phyloP scores from a whole-genome alignment of 2,888 invertebrate species.

The Epirrhoe alternata region DNA sequence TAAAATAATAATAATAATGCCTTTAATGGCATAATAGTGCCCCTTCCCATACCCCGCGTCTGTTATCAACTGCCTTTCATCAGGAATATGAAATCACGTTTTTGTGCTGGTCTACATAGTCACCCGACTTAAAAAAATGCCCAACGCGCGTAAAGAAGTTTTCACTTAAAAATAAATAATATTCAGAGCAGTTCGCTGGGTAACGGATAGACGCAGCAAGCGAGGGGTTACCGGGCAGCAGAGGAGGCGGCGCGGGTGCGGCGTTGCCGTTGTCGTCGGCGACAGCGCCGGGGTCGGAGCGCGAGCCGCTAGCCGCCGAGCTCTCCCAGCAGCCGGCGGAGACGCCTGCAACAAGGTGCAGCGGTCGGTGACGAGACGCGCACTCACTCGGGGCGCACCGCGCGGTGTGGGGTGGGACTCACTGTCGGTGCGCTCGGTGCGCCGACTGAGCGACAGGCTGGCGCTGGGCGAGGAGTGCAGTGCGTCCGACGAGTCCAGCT shows the following conservation, averaged over 20 bases:
- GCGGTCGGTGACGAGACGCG: too few relatives aligned
- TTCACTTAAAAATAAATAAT: too few relatives aligned
- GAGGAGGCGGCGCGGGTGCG: constrained; percentile 34
- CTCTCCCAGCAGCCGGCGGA: constrained; percentile 54
- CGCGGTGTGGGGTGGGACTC: constrained; percentile 18
- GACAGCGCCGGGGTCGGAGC: constrained; percentile 52
- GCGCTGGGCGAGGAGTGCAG: constrained; percentile 61
- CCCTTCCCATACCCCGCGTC: too few relatives aligned
- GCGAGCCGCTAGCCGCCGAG: constrained; percentile 53
- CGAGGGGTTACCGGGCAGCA: constrained; percentile 31
- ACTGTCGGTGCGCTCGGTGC: constrained; percentile 54
- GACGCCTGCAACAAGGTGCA: constrained; percentile 36
- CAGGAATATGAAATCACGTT: too few relatives aligned
- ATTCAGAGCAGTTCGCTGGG: too few relatives aligned
- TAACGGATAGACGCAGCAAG: not conserved
- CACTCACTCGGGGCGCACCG: not conserved
- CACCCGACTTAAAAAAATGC: too few relatives aligned
- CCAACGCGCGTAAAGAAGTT: too few relatives aligned
- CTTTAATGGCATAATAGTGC: too few relatives aligned
- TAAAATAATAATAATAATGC: too few relatives aligned
- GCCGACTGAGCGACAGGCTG: constrained; percentile 52
- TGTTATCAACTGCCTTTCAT: too few relatives aligned
- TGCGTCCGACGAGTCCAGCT: constrained; percentile 62
- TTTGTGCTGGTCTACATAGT: too few relatives aligned
- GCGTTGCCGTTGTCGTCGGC: constrained; percentile 69